Conservation (phyloP, 2,797 vertebrate species). For the Ataeniobius toweri region DNA sequence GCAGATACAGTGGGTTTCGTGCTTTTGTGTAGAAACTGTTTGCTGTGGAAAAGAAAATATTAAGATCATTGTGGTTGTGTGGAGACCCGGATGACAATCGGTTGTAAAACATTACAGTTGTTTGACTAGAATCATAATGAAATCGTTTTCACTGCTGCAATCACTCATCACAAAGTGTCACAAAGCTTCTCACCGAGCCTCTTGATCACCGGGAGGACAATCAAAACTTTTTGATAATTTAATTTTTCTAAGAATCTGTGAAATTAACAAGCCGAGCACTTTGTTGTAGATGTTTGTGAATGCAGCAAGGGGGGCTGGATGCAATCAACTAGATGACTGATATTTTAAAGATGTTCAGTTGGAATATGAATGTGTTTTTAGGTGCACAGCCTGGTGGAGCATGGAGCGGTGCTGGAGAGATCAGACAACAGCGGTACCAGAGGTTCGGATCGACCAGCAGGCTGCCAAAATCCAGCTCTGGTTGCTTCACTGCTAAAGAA, state of each 20-base stretch:
- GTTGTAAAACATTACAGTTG: constrained; percentile 16
- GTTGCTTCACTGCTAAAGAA: constrained; percentile 92
- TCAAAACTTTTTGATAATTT: constrained; percentile 39
- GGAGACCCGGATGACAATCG: constrained; percentile 4
- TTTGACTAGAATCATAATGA: constrained; percentile 34
- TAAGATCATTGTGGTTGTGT: background rate
- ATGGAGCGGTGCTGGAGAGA: constrained; percentile 90
- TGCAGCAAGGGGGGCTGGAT: background rate
- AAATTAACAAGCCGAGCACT: background rate
- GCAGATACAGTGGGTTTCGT: constrained; percentile 89
- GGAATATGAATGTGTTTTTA: constrained; percentile 52
- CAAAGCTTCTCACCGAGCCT: constrained; percentile 10
- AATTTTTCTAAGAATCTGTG: constrained; percentile 10
- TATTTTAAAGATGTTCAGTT: background rate
- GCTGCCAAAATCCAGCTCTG: constrained; percentile 92
- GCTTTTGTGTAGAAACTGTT: constrained; percentile 4
- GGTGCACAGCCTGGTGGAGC: constrained; percentile 94
- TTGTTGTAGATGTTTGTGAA: background rate
- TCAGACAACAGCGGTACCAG: constrained; percentile 89
- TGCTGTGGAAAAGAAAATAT: background rate
- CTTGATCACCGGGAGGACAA: constrained; percentile 43
- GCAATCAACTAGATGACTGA: constrained; percentile 22
- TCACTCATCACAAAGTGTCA: constrained; percentile 34
- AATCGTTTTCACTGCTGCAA: constrained; percentile 22
- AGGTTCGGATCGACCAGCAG: constrained; percentile 86